Base-by-base conservation (phyloP, 2,888 invertebrate genomes). In the Ceraclea dissimilis region DNA sequence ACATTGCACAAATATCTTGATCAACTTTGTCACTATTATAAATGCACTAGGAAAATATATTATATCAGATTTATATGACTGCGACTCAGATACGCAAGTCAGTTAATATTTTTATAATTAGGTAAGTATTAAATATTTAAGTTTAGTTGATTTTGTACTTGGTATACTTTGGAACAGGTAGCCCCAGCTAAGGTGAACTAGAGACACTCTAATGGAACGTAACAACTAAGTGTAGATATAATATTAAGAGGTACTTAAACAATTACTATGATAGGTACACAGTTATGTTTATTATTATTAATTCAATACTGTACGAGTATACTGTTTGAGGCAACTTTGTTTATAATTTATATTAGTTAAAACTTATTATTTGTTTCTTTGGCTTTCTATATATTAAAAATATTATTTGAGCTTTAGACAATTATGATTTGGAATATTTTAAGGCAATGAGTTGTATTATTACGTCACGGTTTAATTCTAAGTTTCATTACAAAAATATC, bases 331-430 rank as follows among this genome's bases (percentile, higher is more conserved):
- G 57, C 59, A 55, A 53, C 50, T 34, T 49, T 46, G 43, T 49
- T 44, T 54, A 34, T 46, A n/a, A n/a, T 22, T 33, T 50, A 51
- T 51, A 17, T 33, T 53, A 20, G 46, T 52, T 16, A 39, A 39
- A 39, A 31, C 31, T 31, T 51, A 49, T 57, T 54, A 20, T 52
- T 56, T 20, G 50, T 26, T 39, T 61, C 61, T 61, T 61, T 61
- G 61, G 61, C 56, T 61, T 57, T 58, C 52, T 58, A 61, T 58
- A 59, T 52, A 59, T 57, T 57, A 52, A 55, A 39, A 58, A 50
- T 58, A 55, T 59, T 56, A 56, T 56, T 56, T 61, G 58, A 59
- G 60, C 58, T 58, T 54, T 54, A 47, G 46, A 33, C 43, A 57
- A 16, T 31, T 8, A 31, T 50, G 18, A 46, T 49, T 44, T 57